Conservation (phyloP, 2,113 vertebrate genomes). For the Brachyistius frenatus region DNA sequence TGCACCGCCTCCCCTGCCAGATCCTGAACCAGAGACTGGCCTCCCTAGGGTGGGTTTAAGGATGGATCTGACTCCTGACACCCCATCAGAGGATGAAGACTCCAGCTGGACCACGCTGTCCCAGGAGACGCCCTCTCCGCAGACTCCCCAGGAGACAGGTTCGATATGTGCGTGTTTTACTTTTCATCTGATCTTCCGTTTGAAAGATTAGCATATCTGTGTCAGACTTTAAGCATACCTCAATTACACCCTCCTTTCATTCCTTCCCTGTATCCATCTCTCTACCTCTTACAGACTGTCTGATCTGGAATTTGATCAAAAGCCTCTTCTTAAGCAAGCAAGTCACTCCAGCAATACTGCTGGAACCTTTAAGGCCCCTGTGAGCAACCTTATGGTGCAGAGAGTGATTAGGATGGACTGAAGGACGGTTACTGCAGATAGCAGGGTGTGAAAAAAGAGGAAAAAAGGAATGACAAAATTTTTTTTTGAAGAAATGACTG, state of each 20-base stretch:
- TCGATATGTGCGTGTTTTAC: constrained; percentile 29
- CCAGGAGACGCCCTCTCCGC: constrained; percentile 92
- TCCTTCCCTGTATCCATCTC: constrained; percentile 5
- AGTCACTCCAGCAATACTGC: constrained; percentile 46
- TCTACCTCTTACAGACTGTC: constrained; percentile 39
- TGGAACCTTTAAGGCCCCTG: constrained; percentile 51
- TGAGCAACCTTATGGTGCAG: constrained; percentile 57
- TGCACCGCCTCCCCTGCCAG: constrained; percentile 72
- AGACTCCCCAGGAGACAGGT: constrained; percentile 93
- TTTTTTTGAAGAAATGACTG: not conserved
- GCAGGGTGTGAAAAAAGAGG: constrained; percentile 6
- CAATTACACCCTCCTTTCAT: constrained; percentile 23
- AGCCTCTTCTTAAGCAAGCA: constrained; percentile 40
- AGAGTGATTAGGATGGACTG: constrained; percentile 41
- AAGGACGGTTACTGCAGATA: constrained; percentile 41
- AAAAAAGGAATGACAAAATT: not conserved
- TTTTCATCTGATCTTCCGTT: constrained; percentile 19
- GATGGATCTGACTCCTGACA: constrained; percentile 89
- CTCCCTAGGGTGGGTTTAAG: constrained; percentile 91
- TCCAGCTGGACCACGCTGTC: constrained; percentile 99
- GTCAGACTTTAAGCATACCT: constrained; percentile 37
- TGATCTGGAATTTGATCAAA: constrained; percentile 59
- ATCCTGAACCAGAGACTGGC: constrained; percentile 89
- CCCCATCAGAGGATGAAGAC: constrained; percentile 95
- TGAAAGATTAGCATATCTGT: constrained; percentile 17